Evolutionary conservation across 2,888 invertebrate genomes (phyloP).

Genomic region (Drosophila fungiperda): DNA sequence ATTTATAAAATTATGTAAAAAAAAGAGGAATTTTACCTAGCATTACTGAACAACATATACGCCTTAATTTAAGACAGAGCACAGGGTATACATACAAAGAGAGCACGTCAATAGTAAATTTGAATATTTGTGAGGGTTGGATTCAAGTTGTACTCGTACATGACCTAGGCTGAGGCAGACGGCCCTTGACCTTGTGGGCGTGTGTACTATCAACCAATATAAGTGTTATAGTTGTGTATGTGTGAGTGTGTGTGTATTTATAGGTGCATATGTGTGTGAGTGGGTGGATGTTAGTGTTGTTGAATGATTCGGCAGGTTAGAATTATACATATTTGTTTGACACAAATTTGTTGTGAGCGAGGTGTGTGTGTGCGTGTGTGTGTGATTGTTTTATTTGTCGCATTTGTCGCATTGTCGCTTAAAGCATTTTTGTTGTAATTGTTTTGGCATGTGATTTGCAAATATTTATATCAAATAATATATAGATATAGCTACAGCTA

Average conservation of each 20-base stretch:
- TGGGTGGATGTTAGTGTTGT: conserved; percentile 21
- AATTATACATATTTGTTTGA: conserved; percentile 35
- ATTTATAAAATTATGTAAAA: not conserved
- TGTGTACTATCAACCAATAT: conserved; percentile 24
- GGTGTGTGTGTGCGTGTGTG: too few species aligned
- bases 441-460: conserved; percentile 37
- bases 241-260: conserved; percentile 5
- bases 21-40: not conserved
- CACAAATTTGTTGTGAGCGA: conserved; percentile 15
- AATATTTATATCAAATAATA: conserved; percentile 22
- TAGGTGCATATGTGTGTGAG: conserved; percentile 3
- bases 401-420: conserved; percentile 1
- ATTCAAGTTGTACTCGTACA: conserved; percentile 54
- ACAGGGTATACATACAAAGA: conserved; percentile 34
- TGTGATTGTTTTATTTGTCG: conserved; percentile 8
- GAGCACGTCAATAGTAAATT: conserved; percentile 35
- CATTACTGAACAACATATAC: not conserved
- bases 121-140: conserved; percentile 54
- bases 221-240: conserved; percentile 5
- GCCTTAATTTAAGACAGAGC: not conserved
- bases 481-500: conserved; percentile 3
- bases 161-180: conserved; percentile 67
- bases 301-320: conserved; percentile 50
- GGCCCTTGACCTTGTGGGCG: conserved; percentile 75
- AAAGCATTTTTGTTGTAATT: conserved; percentile 33